These are phyloP conservation scores for Paramisgurnus dabryanus DNA, from an alignment of 2,113 vertebrate species.

Conservation along the genomic window DNA sequence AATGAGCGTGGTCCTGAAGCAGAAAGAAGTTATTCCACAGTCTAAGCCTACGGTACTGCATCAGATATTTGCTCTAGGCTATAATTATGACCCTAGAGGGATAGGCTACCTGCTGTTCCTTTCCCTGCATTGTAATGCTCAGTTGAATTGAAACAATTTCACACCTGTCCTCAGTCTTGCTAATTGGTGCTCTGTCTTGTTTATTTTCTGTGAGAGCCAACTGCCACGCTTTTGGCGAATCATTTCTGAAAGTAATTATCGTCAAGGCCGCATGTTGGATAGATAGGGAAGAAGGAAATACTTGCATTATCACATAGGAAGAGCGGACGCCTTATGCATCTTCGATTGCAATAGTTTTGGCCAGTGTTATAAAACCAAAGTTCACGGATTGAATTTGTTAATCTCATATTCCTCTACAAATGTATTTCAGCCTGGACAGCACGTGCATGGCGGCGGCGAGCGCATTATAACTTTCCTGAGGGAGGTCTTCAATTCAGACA, in stretches of 20 bases:
- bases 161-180: conserved; percentile 45
- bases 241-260: conserved; percentile 42
- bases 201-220: conserved; percentile 36
- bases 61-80: conserved; percentile 41
- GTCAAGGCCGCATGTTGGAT: conserved; percentile 22
- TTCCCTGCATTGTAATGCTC: conserved; percentile 45
- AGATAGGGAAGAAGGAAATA: background rate
- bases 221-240: conserved; percentile 39
- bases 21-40: conserved; percentile 38
- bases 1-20: conserved; percentile 32
- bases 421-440: conserved; percentile 41
- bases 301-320: background rate
- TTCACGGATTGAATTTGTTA: conserved; percentile 17
- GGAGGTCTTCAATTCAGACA: conserved; percentile 38
- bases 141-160: conserved; percentile 47
- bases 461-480: conserved; percentile 33
- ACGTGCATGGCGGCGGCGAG: background rate
- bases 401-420: conserved; percentile 41
- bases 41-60: conserved; percentile 30
- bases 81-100: conserved; percentile 40
- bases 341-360: background rate
- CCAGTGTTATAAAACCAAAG: background rate
- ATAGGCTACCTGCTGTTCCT: conserved; percentile 45
- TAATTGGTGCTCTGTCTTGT: conserved; percentile 40
- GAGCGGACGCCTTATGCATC: conserved; percentile 1